Base-by-base conservation (phyloP, 2,797 vertebrate species). In the Spizella passerina region DNA sequence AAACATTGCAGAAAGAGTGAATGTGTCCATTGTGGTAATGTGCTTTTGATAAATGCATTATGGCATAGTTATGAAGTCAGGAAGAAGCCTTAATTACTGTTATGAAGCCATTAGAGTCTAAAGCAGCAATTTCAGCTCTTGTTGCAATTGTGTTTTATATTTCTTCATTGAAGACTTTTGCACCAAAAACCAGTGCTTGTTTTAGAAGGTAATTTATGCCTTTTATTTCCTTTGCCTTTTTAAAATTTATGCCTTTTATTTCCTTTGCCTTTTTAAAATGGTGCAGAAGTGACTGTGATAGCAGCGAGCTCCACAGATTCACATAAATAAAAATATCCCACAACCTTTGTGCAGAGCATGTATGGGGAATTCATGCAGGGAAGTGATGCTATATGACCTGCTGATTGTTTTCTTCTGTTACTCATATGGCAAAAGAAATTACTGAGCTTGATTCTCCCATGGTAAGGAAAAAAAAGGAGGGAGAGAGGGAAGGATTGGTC, bases 1-100 rank as follows among this genome's bases (percentile, higher is more conserved):
- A 80, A 96, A 82, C 56, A 87, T 2, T 89, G 57, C 88, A 85
- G 90, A 53, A 95, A 78, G 94, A 93, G 84, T 55, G 79, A 93
- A 93, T 44, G 82, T 1, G 21, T 92, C 90, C 82, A 55, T 81
- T 89, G 92, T 65, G 88, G 92, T 92, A 87, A 95, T 89, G 88
- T 50, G 92, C 88, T 95, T 90, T 96, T 93, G 95, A 96, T 95
- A 93, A 96, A 95, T 94, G 93, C 72, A 68, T 95, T 92, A 89
- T 81, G 63, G 86, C 82, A 52, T 69, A 81, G 93, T 95, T 96
- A 88, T 19, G 72, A 91, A 97, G 86, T 79, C 86, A 72, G 91
- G 89, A 91, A 83, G 90, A 91, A 96, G 84, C 91, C 72, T 96
- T 96, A 95, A 97, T 96, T 96, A 93, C 92, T 93, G 82, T 83